Percentiles rank a stretch among this genome's conserved stretches.
These are phyloP conservation scores for Ernsta delagoae DNA, from an alignment of 2,888 invertebrate genomes.

Conservation along the genomic window DNA sequence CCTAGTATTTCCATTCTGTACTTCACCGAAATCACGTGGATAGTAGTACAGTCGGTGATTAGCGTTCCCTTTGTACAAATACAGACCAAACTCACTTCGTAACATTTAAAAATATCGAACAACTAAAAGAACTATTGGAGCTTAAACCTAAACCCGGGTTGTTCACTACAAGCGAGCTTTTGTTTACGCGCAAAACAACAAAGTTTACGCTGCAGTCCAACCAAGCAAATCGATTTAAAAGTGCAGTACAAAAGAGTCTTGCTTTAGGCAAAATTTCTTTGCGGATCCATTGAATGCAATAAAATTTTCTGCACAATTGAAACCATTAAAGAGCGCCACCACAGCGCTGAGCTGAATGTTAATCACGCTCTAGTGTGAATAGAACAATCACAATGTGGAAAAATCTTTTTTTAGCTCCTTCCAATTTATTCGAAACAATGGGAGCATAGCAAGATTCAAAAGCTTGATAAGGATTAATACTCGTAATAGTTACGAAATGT, in stretches of 20 bases:
- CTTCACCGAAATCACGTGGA: too few relatives aligned
- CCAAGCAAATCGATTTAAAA: slow-evolving; percentile 58
- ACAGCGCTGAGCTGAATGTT: slow-evolving; percentile 63
- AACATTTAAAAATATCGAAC: slow-evolving; percentile 24
- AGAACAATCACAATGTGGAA: slow-evolving; percentile 75
- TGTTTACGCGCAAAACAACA: slow-evolving; percentile 34
- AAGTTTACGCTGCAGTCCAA: slow-evolving; percentile 28
- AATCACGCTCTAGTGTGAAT: slow-evolving; percentile 77
- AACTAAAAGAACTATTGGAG: slow-evolving; percentile 29
- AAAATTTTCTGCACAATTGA: slow-evolving; percentile 83
- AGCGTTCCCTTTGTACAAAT: slow-evolving; percentile 9
- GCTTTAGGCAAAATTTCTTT: slow-evolving; percentile 61
- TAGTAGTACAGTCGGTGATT: too few relatives aligned
- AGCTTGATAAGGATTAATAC: slow-evolving; percentile 1
- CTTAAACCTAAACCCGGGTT: slow-evolving; percentile 32
- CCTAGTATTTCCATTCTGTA: too few relatives aligned
- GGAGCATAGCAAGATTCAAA: slow-evolving; percentile 42
- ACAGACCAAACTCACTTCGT: slow-evolving; percentile 14
- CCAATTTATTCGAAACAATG: slow-evolving; percentile 60
- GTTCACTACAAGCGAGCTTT: slow-evolving; percentile 30
- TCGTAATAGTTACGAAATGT: background rate
- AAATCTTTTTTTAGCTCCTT: slow-evolving; percentile 60
- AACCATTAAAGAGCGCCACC: slow-evolving; percentile 77
- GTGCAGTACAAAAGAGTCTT: slow-evolving; percentile 61
- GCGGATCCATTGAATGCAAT: slow-evolving; percentile 77